phyloP scores from a whole-genome alignment of 2,797 vertebrate species.

The Coregonus sp. region DNA sequence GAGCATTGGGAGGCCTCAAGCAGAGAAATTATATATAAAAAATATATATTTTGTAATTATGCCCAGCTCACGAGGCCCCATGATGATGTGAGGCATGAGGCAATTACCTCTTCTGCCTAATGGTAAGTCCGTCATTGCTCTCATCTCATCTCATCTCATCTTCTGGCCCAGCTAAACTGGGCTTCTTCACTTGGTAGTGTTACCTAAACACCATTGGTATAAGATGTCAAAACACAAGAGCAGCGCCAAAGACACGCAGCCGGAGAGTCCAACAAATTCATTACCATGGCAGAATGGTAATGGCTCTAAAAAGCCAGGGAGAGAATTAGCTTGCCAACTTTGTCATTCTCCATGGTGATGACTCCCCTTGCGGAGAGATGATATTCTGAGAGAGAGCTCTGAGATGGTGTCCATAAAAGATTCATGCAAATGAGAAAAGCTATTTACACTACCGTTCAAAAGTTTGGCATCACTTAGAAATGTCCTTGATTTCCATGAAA shows the following conservation, averaged over 20 bases:
- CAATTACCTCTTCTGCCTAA: too few species aligned
- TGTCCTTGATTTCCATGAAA: too few species aligned
- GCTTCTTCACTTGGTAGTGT: background rate
- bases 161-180: background rate
- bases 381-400: background rate
- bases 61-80: background rate
- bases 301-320: background rate
- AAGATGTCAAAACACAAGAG: conserved; percentile 5
- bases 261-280: background rate
- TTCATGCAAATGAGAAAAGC: background rate
- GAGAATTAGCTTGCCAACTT: background rate
- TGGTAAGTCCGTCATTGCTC: background rate
- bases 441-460: too few species aligned
- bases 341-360: background rate
- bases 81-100: too few species aligned
- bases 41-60: background rate
- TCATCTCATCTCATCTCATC: background rate
- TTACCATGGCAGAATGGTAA: background rate
- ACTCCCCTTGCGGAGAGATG: background rate
- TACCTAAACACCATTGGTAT: background rate
- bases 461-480: too few species aligned
- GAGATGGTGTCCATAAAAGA: background rate
- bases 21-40: too few species aligned
- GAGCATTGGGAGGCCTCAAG: too few species aligned
- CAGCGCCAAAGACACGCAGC: background rate